phyloP scores from a whole-genome alignment of 2,113 vertebrate species.

The Saimiri boliviensis region DNA sequence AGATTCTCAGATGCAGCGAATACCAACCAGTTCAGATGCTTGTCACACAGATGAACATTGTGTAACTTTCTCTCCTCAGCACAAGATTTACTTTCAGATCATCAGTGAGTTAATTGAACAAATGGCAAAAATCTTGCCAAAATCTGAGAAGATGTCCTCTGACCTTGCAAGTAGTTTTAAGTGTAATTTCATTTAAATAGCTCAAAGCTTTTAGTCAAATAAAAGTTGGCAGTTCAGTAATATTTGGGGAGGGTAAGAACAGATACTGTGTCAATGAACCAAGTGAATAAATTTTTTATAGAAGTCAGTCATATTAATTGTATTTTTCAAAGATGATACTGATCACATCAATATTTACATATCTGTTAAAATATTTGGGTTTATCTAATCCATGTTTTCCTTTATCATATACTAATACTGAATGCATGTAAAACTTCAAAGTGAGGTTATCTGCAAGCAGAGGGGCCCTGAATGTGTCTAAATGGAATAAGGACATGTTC shows the following conservation, averaged over 20 bases:
- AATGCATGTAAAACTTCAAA: background rate
- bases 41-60: background rate
- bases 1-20: background rate
- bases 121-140: conserved; percentile 35
- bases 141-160: conserved; percentile 37
- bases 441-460: background rate
- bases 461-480: background rate
- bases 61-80: background rate
- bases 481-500: background rate
- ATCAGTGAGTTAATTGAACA: conserved; percentile 21
- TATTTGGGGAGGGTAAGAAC: background rate
- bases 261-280: background rate
- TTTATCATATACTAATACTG: background rate
- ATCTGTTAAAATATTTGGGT: background rate
- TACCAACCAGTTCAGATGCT: background rate
- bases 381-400: background rate
- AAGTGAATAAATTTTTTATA: background rate
- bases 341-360: background rate
- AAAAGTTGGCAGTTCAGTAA: background rate
- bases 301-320: background rate
- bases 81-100: conserved; percentile 8
- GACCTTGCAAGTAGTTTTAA: conserved; percentile 41
- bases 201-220: conserved; percentile 44
- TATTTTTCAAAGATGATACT: background rate
- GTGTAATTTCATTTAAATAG: conserved; percentile 51